phyloP scores from a whole-genome alignment of 2,888 invertebrate genomes.

The Junonia oenone region DNA sequence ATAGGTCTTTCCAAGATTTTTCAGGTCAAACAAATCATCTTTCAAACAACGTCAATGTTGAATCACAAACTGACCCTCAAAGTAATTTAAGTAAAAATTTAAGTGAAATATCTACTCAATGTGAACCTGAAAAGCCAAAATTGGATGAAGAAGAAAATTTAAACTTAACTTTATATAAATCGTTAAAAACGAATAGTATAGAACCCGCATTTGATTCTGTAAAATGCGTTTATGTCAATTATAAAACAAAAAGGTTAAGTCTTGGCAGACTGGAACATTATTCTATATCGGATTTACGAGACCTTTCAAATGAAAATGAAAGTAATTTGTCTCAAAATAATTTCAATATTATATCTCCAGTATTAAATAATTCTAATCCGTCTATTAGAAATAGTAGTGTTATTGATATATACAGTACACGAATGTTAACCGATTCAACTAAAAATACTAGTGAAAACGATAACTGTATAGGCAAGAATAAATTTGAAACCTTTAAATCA shows the following conservation, averaged over 20 bases:
- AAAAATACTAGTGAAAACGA: slow-evolving; percentile 24
- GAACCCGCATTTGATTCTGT: slow-evolving; percentile 47
- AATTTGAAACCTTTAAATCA: slow-evolving; percentile 7
- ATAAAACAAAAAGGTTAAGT: slow-evolving; percentile 51
- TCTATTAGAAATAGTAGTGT: slow-evolving; percentile 31
- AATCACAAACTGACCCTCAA: slow-evolving; percentile 39
- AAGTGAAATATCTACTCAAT: background rate
- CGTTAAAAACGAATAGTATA: slow-evolving; percentile 36
- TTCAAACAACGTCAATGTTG: slow-evolving; percentile 4
- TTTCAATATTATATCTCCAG: background rate
- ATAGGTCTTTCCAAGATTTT: slow-evolving; percentile 33
- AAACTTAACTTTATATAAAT: slow-evolving; percentile 34
- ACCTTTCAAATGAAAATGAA: slow-evolving; percentile 5
- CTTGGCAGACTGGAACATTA: slow-evolving; percentile 46
- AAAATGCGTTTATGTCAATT: slow-evolving; percentile 47
- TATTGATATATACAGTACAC: slow-evolving; percentile 49
- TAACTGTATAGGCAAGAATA: slow-evolving; percentile 15
- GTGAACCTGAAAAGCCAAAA: background rate
- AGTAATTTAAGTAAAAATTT: background rate
- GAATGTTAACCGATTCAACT: slow-evolving; percentile 38
- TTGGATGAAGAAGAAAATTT: slow-evolving; percentile 31
- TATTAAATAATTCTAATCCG: slow-evolving; percentile 1
- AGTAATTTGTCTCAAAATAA: background rate
- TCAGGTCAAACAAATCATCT: slow-evolving; percentile 34
- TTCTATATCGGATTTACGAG: slow-evolving; percentile 39